Percentiles rank a stretch among this genome's conserved stretches.
phyloP scores from a whole-genome alignment of 1,140 invertebrate genomes.

The Wiebesia pumilae region DNA sequence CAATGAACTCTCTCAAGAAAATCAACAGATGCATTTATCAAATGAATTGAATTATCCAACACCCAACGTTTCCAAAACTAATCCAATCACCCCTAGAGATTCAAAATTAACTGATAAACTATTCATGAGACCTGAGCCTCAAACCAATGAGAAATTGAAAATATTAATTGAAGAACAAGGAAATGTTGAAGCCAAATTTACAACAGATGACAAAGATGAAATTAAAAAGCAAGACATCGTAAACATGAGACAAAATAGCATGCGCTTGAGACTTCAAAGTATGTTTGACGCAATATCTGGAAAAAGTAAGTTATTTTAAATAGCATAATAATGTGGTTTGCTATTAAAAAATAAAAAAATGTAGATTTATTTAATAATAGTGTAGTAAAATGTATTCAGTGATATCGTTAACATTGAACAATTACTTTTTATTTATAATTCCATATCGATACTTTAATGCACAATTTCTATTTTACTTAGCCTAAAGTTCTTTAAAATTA shows the following conservation, averaged over 20 bases:
- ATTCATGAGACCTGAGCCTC: constrained; percentile 71
- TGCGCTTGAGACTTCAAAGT: constrained; percentile 69
- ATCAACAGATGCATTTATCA: background rate
- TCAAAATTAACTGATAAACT: constrained; percentile 67
- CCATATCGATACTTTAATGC: too few relatives aligned
- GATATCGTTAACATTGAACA: too few relatives aligned
- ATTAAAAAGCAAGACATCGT: constrained; percentile 70
- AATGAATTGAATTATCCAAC: background rate
- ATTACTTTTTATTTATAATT: too few relatives aligned
- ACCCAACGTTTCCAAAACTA: constrained; percentile 1
- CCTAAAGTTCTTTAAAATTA: too few relatives aligned
- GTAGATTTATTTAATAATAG: too few relatives aligned
- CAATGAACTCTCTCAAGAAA: background rate
- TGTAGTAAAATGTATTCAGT: too few relatives aligned
- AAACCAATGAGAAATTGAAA: constrained; percentile 68
- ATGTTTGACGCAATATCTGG: constrained; percentile 74
- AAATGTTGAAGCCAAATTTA: constrained; percentile 63
- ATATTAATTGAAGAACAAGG: constrained; percentile 66
- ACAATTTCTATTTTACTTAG: too few relatives aligned
- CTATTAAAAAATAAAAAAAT: too few relatives aligned
- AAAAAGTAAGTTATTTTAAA: constrained; percentile 67
- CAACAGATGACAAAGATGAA: constrained; percentile 66
- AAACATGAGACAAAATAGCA: constrained; percentile 70
- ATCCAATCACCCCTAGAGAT: background rate
- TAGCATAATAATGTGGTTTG: too few relatives aligned